phyloP scores from a whole-genome alignment of 2,797 vertebrate species.

The Salarias fasciatus region DNA sequence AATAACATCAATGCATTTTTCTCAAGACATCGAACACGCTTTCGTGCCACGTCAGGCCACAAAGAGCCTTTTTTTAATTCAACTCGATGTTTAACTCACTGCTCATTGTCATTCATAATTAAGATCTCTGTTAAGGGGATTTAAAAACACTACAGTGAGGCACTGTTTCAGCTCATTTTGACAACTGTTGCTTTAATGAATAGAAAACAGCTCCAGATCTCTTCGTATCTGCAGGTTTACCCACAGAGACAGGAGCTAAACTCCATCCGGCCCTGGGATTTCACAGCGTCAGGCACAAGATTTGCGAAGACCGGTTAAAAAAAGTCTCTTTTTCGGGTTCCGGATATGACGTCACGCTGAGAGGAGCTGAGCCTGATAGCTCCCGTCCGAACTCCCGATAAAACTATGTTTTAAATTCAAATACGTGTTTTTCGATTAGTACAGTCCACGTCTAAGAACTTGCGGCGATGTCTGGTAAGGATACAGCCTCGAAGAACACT shows the following conservation, averaged over 20 bases:
- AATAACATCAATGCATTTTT: conserved; percentile 2
- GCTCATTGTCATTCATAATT: not conserved
- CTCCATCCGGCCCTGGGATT: conserved; percentile 25
- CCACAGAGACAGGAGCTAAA: conserved; percentile 13
- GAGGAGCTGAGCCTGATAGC: too few species aligned
- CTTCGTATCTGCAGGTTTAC: conserved; percentile 4
- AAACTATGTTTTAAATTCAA: too few species aligned
- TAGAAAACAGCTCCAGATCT: conserved; percentile 1
- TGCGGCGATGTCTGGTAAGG: too few species aligned
- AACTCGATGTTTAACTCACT: not conserved
- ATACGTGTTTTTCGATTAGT: too few species aligned
- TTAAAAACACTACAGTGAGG: too few species aligned
- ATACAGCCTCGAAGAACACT: too few species aligned
- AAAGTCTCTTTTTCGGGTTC: too few species aligned
- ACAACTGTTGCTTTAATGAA: conserved; percentile 5
- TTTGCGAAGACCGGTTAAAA: not conserved
- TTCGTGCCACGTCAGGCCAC: not conserved
- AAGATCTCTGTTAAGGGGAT: too few species aligned
- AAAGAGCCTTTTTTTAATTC: not conserved
- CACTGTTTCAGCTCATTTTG: not conserved
- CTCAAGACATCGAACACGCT: not conserved
- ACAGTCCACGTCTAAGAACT: too few species aligned
- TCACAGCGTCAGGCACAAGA: conserved; percentile 10
- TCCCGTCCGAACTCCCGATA: too few species aligned
- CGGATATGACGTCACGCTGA: too few species aligned